Percentiles rank a stretch among this genome's conserved stretches.
Evolutionary conservation across 2,888 invertebrate species (phyloP).

Genomic region (Callyntrura sp.): DNA sequence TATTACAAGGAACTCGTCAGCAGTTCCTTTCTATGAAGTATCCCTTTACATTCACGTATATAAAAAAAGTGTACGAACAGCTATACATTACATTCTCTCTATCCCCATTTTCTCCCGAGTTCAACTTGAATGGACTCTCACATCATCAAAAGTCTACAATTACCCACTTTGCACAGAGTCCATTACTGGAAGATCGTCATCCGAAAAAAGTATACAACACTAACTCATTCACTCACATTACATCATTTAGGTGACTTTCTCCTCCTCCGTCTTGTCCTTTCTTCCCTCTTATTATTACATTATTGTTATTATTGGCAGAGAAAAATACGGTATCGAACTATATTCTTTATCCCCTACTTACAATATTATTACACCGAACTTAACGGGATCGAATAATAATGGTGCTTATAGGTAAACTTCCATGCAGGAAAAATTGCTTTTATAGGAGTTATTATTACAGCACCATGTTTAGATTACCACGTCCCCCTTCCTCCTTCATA

Average conservation of each 20-base stretch:
- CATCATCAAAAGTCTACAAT: conserved; percentile 56
- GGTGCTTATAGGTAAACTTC: conserved; percentile 15
- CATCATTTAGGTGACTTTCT: conserved; percentile 45
- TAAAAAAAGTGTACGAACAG: background rate
- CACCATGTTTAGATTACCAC: conserved; percentile 51
- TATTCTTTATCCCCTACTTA: background rate
- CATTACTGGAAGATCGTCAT: conserved; percentile 45
- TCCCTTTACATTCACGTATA: background rate
- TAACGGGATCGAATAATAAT: conserved; percentile 1
- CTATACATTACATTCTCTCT: background rate
- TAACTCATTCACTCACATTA: conserved; percentile 59
- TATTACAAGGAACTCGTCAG: conserved; percentile 52
- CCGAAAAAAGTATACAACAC: conserved; percentile 41
- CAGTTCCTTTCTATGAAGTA: background rate
- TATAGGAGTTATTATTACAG: conserved; percentile 66
- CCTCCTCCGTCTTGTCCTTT: conserved; percentile 25
- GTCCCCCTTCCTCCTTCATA: conserved; percentile 16
- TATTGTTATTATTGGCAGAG: conserved; percentile 44
- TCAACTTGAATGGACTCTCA: conserved; percentile 48
- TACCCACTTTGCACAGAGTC: conserved; percentile 32
- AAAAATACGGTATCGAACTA: conserved; percentile 1
- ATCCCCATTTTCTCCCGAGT: background rate
- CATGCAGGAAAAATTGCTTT: conserved; percentile 58
- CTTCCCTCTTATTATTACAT: conserved; percentile 55
- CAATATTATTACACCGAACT: background rate